Evolutionary conservation across 2,888 invertebrate genomes (phyloP).

Genomic region (Noctua pronuba): DNA sequence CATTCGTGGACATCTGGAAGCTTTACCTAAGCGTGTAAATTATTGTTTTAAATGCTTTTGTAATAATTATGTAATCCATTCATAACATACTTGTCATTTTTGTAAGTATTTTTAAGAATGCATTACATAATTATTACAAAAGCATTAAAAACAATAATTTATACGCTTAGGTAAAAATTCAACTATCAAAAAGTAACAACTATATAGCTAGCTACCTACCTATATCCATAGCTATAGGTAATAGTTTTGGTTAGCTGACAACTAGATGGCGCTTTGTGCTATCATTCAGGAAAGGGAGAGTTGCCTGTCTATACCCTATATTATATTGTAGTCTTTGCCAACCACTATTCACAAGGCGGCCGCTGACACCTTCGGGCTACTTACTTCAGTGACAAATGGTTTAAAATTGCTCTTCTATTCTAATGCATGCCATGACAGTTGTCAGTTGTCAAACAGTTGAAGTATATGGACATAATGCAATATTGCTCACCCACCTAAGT

Average conservation of each 20-base stretch:
- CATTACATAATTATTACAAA: no score
- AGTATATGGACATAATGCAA: no score
- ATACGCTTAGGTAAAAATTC: not conserved
- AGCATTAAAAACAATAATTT: no score
- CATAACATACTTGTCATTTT: not conserved
- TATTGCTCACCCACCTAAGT: no score
- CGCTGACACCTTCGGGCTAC: no score
- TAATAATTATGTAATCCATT: conserved; percentile 1
- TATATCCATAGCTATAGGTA: not conserved
- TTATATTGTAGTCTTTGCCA: conserved; percentile 4
- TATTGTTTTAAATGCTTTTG: not conserved
- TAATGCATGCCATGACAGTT: no score
- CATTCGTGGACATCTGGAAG: not conserved
- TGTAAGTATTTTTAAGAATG: no score
- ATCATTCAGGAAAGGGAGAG: not conserved
- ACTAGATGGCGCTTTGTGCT: not conserved
- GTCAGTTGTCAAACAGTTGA: no score
- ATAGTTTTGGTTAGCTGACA: not conserved
- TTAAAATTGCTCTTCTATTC: no score
- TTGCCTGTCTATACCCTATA: conserved; percentile 13
- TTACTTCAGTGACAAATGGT: no score
- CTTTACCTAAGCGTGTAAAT: no score
- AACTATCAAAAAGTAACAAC: not conserved
- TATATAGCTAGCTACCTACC: not conserved
- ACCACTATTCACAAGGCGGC: no score